Percentiles rank a stretch among this genome's conserved stretches.
Evolutionary conservation across 1,140 invertebrate species (phyloP).

Genomic region (Panagrolaimus sp.): DNA sequence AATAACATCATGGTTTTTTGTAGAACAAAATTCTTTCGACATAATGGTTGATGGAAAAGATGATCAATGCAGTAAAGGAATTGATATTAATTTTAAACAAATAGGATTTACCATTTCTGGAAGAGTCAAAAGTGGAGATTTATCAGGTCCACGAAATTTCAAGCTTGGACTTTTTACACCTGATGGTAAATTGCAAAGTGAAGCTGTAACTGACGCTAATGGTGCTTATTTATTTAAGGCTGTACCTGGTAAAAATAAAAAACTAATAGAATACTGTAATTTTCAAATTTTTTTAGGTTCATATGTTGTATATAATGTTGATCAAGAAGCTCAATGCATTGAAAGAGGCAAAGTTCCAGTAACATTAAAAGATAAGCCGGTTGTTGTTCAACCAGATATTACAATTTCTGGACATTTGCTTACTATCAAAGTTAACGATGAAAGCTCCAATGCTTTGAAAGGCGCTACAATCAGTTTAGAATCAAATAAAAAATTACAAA

Average conservation of each 20-base stretch:
- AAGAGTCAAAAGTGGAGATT: conserved; percentile 63
- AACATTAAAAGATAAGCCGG: neutral
- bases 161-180: conserved; percentile 1
- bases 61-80: conserved; percentile 77
- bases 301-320: conserved; percentile 9
- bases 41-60: conserved; percentile 74
- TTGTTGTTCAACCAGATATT: conserved; percentile 9
- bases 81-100: conserved; percentile 88
- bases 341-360: conserved; percentile 12
- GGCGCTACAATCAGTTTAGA: neutral
- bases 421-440: neutral
- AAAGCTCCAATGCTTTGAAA: neutral
- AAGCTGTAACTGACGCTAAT: neutral
- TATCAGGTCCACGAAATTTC: neutral
- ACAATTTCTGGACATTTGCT: conserved; percentile 12
- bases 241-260: conserved; percentile 4
- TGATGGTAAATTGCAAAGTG: neutral
- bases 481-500: neutral
- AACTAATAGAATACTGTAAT: neutral
- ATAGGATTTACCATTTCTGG: conserved; percentile 87
- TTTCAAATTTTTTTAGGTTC: neutral
- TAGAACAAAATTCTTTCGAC: conserved; percentile 60
- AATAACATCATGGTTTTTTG: neutral
- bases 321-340: conserved; percentile 7
- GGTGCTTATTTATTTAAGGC: neutral